Base-by-base conservation (phyloP, 2,113 vertebrate genomes). In the Archocentrus centrarchus region DNA sequence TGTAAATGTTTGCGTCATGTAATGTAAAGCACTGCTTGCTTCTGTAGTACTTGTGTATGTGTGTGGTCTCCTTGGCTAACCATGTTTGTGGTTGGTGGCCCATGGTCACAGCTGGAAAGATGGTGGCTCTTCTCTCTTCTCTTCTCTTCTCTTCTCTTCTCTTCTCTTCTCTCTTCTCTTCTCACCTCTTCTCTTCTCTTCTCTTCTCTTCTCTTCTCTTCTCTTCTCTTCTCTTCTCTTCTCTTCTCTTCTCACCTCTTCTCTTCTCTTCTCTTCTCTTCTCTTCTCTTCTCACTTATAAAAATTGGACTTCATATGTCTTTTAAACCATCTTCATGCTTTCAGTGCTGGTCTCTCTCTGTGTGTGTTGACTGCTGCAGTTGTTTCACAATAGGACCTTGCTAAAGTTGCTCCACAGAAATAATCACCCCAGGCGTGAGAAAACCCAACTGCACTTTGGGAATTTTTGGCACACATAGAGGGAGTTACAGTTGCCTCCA, bases 31-130 rank as follows among this genome's bases (percentile, higher is more conserved):
- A 2, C 47, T 14, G 83, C 64, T 75, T 64, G 79, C 83, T 79
- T 85, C 47, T 77, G 66, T 24, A 61, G 24, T 20, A 81, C 75
- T 59, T 20, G 27, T 80, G 60, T 64, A 32, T 86, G 87, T 92
- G 91, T 93, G 92, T 93, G 93, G 92, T 94, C 92, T 86, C 35
- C 24, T 80, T 15, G 75, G 73, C 79, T 88, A 68, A 63, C 82
- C 83, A 81, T 79, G 86, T 84, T 35, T 89, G 92, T 82, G 89
- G 89, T 81, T 30, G 63, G 75, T 87, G 85, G 85, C 82, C 76
- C 61, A 53, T 53, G 62, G 76, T 75, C 18, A 50, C 41, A 39
- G 79, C 77, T 81, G 79, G 80, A 81, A 81, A 70, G 86, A 84
- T 78, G 68, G 64, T 47, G 70, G 64, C 24, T 30, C 17, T 61